Percentiles rank a stretch among this genome's conserved stretches.
phyloP scores from a whole-genome alignment of 2,113 vertebrate species.

The Heterotilapia buettikoferi region DNA sequence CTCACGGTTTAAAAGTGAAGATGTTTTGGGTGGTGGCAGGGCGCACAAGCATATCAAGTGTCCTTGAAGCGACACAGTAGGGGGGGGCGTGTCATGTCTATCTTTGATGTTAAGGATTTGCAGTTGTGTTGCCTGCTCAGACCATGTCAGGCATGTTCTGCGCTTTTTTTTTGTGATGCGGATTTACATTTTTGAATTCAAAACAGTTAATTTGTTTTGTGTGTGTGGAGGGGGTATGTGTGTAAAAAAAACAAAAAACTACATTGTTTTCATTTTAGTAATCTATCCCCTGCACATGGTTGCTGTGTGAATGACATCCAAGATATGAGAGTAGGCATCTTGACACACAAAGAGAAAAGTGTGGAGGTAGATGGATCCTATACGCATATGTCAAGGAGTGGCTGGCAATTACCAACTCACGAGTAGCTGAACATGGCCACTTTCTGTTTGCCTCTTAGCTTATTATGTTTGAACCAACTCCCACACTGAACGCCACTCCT shows the following conservation, averaged over 20 bases:
- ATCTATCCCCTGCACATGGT: background rate
- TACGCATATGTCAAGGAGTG: background rate
- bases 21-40: background rate
- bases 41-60: background rate
- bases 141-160: background rate
- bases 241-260: background rate
- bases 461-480: background rate
- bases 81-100: background rate
- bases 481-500: background rate
- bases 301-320: background rate
- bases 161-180: background rate
- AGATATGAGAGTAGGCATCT: background rate
- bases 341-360: background rate
- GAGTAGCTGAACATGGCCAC: background rate
- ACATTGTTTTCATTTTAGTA: background rate
- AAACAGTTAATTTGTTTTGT: background rate
- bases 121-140: background rate
- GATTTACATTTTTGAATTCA: background rate
- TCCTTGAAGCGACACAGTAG: constrained; percentile 5
- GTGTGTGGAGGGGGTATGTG: background rate
- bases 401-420: background rate
- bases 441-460: constrained; percentile 2
- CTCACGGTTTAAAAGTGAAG: background rate
- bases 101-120: constrained; percentile 44
- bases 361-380: background rate